A percentile compares a stretch with the other conserved stretches of the same genome.
These are phyloP conservation scores for Catocala fraxini DNA, from an alignment of 2,888 invertebrate genomes.

Conservation along the genomic window DNA sequence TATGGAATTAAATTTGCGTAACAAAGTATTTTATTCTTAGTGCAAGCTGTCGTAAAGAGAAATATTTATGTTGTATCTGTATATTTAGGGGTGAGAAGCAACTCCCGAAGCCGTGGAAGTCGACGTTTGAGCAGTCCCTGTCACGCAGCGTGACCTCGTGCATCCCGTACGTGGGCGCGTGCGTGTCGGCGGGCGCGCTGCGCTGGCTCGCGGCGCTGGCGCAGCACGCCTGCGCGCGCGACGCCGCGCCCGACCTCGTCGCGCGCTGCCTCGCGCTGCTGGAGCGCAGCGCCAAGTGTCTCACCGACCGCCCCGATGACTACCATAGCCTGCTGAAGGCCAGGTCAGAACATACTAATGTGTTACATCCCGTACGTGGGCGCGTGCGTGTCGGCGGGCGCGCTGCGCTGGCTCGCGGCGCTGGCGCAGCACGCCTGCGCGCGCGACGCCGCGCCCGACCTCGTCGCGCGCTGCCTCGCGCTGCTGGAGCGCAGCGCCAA, in stretches of 20 bases:
- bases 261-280: slow-evolving; percentile 58
- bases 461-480: slow-evolving; percentile 71
- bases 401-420: slow-evolving; percentile 94
- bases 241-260: slow-evolving; percentile 91
- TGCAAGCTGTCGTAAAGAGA: no score
- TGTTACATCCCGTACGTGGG: slow-evolving; percentile 90
- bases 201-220: slow-evolving; percentile 93
- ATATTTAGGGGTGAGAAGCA: slow-evolving; percentile 90
- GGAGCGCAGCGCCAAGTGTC: slow-evolving; percentile 84
- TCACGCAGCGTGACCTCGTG: slow-evolving; percentile 90
- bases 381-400: slow-evolving; percentile 93
- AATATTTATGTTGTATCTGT: no score
- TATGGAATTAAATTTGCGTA: no score
- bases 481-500: slow-evolving; percentile 83
- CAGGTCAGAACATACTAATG: slow-evolving; percentile 78
- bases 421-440: slow-evolving; percentile 80
- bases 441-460: slow-evolving; percentile 90
- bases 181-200: slow-evolving; percentile 94
- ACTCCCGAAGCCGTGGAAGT: slow-evolving; percentile 88
- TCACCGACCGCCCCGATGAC: slow-evolving; percentile 91
- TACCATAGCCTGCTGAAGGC: slow-evolving; percentile 94
- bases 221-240: slow-evolving; percentile 68
- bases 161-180: slow-evolving; percentile 90
- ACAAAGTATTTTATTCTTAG: no score
- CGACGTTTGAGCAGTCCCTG: slow-evolving; percentile 90